Conservation (phyloP, 2,797 vertebrate genomes). For the Gymnothorax javanicus region DNA sequence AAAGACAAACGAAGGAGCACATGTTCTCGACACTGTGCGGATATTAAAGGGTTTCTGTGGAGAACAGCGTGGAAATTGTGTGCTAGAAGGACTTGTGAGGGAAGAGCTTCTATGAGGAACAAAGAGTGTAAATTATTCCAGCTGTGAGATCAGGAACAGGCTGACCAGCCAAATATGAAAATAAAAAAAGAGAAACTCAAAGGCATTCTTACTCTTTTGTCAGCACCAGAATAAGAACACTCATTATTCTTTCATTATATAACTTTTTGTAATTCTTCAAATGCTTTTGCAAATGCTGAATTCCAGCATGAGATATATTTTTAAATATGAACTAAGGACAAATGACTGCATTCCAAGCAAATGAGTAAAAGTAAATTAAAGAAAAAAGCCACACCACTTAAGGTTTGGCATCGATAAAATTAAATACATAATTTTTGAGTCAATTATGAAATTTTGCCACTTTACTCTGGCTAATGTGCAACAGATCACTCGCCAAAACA, state of each 20-base stretch:
- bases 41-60: slow-evolving; percentile 4
- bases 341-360: not conserved
- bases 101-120: not conserved
- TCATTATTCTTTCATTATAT: not conserved
- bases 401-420: not conserved
- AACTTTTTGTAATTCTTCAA: not conserved
- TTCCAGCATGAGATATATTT: not conserved
- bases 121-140: slow-evolving; percentile 7
- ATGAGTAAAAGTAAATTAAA: not conserved
- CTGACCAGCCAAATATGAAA: not conserved
- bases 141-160: not conserved
- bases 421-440: not conserved
- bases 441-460: not conserved
- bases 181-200: not conserved
- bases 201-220: not conserved
- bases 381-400: not conserved
- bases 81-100: not conserved
- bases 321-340: not conserved
- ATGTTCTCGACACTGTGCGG: not conserved
- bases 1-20: slow-evolving; percentile 15
- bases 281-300: not conserved
- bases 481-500: not conserved
- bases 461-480: not conserved
- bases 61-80: not conserved
- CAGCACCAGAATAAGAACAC: not conserved